These are phyloP conservation scores for Apeira syringaria DNA, from an alignment of 2,888 invertebrate species.

Conservation along the genomic window DNA sequence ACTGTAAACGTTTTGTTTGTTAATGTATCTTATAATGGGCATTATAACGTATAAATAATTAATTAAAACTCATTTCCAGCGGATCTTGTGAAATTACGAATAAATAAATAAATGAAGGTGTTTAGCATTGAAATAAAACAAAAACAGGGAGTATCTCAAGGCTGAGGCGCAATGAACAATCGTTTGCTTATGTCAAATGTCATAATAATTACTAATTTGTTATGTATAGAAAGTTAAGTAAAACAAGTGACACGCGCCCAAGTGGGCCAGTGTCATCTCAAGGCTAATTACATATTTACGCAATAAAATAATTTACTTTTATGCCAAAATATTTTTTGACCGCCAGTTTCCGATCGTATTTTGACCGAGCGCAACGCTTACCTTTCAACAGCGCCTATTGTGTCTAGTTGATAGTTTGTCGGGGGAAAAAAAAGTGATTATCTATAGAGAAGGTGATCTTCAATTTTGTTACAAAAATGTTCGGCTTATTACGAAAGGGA, in stretches of 20 bases:
- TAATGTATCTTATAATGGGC: no score
- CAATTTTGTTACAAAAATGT: no score
- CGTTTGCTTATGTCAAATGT: neutral
- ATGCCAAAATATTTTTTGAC: conserved; percentile 35
- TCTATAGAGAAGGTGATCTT: no score
- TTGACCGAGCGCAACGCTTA: conserved; percentile 35
- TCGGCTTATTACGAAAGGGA: no score
- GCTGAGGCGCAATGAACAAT: neutral
- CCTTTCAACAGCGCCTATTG: conserved; percentile 3
- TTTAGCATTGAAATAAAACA: neutral
- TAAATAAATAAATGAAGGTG: neutral
- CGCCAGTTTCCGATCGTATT: conserved; percentile 45
- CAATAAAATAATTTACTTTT: conserved; percentile 52
- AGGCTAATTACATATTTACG: conserved; percentile 47
- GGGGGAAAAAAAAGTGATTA: no score
- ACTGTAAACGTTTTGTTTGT: no score
- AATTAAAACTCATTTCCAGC: neutral
- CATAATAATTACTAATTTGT: conserved; percentile 3
- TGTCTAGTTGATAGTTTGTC: no score
- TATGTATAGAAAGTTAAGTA: conserved; percentile 20
- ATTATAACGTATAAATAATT: no score
- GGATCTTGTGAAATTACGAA: neutral
- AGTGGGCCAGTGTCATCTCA: conserved; percentile 41
- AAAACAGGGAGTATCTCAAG: no score
- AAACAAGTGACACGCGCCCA: conserved; percentile 19